phyloP scores from a whole-genome alignment of 1,140 invertebrate species.

The Ladona fulva region DNA sequence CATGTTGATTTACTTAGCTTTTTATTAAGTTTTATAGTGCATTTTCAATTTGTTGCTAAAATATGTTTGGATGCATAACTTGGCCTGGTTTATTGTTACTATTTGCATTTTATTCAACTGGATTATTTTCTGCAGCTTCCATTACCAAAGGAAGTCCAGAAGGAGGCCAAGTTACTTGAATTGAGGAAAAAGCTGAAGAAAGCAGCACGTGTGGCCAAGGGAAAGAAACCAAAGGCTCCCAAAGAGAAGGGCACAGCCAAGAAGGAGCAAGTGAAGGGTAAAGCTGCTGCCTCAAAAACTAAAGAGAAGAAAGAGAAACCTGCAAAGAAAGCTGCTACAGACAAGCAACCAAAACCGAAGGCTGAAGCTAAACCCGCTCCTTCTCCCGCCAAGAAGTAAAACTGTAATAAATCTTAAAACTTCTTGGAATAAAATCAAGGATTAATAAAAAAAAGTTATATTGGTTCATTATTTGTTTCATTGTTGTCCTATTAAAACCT shows the following conservation, averaged over 20 bases:
- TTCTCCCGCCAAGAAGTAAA: not conserved
- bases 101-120: too few species aligned
- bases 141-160: conserved; percentile 41
- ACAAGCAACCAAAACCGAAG: conserved; percentile 16
- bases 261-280: not conserved
- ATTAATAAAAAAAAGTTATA: not conserved
- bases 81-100: too few species aligned
- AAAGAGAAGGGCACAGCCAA: conserved; percentile 28
- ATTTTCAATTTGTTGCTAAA: too few species aligned
- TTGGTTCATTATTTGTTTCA: too few species aligned
- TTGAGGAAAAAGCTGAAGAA: conserved; percentile 42
- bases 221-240: conserved; percentile 43
- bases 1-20: too few species aligned
- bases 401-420: not conserved
- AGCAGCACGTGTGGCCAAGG: conserved; percentile 38
- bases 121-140: conserved; percentile 42
- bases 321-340: conserved; percentile 25
- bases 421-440: not conserved
- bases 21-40: too few species aligned
- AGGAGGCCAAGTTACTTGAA: conserved; percentile 40
- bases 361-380: conserved; percentile 16
- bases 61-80: too few species aligned
- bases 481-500: too few species aligned
- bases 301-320: conserved; percentile 34
- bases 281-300: not conserved